Evolutionary conservation across 2,113 vertebrate genomes (phyloP), one percentile per base, ranked within the genome.

Genomic region (Cromileptes altivelis): DNA sequence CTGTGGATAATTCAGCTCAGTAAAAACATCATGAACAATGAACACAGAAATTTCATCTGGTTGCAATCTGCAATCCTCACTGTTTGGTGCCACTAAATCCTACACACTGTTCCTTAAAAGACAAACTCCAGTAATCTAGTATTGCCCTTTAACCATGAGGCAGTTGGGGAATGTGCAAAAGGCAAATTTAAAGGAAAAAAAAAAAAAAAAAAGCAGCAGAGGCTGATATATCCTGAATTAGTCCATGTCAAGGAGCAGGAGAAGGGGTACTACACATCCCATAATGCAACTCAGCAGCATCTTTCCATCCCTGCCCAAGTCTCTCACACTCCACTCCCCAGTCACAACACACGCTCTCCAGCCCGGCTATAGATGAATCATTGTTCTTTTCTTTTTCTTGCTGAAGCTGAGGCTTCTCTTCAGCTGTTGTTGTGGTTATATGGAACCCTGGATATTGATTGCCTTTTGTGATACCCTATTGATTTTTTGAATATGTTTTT

Each of bases 401-500:
- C 12, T 63, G 40, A 37, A 53, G 18, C 49, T 37, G 49, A 62
- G 2, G 61, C 18, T 6, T 53, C 11, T 57, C 25, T 27, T 37
- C 7, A 17, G 13, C 30, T 12, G 50, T 57, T 52, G 21, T 50
- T 19, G 21, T 15, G 18, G 33, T 68, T 67, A 23, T 42, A 14
- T 60, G 45, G 21, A 23, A 25, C 21, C 49, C 27, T 73, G 14
- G 69, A 55, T 42, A 61, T 25, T 23, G 55, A 73, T 17, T 21
- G 56, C 1, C 25, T 37, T 69, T 78, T 67, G 21, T 60, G 33
- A 84, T 33, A 55, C 47, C 33, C 6, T 78, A 84, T 84, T 78
- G 81, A 82, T 67, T 70, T 37, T 45, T 53, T 37, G 12, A 5
- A 8, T 50, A 11, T 45, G 11, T 56, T 8, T 50, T 15, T 27